These are phyloP conservation scores for Syngnathoides biaculeatus DNA, from an alignment of 2,113 vertebrate species.

Conservation along the genomic window DNA sequence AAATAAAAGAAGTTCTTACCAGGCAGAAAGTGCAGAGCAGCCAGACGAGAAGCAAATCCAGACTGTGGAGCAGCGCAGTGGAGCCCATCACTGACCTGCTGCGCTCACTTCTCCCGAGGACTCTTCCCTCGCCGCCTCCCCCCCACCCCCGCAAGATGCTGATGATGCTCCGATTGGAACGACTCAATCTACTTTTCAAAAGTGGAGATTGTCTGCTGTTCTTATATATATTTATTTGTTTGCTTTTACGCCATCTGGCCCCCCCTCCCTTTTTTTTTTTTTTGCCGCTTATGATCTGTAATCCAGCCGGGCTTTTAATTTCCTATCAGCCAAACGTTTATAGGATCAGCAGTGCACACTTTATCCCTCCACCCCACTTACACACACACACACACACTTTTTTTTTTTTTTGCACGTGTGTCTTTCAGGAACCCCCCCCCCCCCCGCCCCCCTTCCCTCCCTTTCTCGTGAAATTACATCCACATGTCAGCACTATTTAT, in stretches of 20 bases:
- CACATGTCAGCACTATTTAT: conserved; percentile 86
- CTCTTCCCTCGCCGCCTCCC: conserved; percentile 48
- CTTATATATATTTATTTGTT: not conserved
- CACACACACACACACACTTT: not conserved
- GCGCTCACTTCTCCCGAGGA: conserved; percentile 65
- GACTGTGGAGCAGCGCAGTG: conserved; percentile 75
- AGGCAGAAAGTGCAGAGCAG: conserved; percentile 75
- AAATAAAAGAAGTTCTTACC: conserved; percentile 80
- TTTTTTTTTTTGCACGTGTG: conserved; percentile 74
- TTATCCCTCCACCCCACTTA: not conserved
- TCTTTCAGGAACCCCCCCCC: conserved; percentile 37
- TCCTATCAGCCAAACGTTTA: conserved; percentile 60
- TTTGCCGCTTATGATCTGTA: conserved; percentile 52
- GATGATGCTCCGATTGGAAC: conserved; percentile 48
- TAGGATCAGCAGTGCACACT: conserved; percentile 44
- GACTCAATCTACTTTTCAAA: conserved; percentile 54
- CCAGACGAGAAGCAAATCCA: conserved; percentile 82
- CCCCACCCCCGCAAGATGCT: conserved; percentile 26
- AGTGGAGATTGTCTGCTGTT: conserved; percentile 34
- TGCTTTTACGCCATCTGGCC: conserved; percentile 59
- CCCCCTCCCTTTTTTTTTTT: too few species aligned
- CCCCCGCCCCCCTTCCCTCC: not conserved
- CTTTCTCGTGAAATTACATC: conserved; percentile 84
- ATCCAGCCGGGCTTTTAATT: conserved; percentile 59
- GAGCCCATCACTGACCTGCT: conserved; percentile 83